These are phyloP conservation scores for Lymantria monacha DNA, from an alignment of 2,888 invertebrate genomes.

Conservation along the genomic window DNA sequence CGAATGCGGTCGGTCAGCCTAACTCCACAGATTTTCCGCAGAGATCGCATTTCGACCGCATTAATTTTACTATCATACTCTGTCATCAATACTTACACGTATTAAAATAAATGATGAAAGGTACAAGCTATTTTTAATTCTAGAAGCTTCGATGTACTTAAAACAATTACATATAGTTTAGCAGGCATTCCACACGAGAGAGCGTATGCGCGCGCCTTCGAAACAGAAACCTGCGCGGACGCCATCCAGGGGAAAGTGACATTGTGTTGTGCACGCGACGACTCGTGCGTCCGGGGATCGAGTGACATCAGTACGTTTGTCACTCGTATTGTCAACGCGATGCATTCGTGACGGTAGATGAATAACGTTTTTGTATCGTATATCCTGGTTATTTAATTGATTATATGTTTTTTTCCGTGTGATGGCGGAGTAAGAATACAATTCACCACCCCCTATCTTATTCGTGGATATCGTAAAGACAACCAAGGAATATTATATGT, in stretches of 20 bases:
- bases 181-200: constrained; percentile 63
- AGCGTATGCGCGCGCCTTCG: constrained; percentile 57
- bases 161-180: constrained; percentile 27
- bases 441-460: no score
- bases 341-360: constrained; percentile 18
- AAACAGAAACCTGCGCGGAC: constrained; percentile 62
- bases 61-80: no score
- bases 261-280: constrained; percentile 56
- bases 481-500: no score
- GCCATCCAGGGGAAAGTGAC: constrained; percentile 68
- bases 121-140: background rate
- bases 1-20: no score
- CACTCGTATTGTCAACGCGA: constrained; percentile 23
- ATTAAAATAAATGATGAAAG: no score
- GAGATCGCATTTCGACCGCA: no score
- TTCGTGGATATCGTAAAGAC: no score
- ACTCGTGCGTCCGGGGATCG: constrained; percentile 44
- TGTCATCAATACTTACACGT: no score
- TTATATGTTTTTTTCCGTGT: no score
- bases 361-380: constrained; percentile 20
- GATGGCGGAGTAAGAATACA: no score
- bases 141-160: constrained; percentile 25
- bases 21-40: no score
- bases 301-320: constrained; percentile 48
- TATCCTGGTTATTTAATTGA: no score